These are phyloP conservation scores for Nothura maculosa DNA, from an alignment of 2,797 vertebrate genomes.

Conservation along the genomic window DNA sequence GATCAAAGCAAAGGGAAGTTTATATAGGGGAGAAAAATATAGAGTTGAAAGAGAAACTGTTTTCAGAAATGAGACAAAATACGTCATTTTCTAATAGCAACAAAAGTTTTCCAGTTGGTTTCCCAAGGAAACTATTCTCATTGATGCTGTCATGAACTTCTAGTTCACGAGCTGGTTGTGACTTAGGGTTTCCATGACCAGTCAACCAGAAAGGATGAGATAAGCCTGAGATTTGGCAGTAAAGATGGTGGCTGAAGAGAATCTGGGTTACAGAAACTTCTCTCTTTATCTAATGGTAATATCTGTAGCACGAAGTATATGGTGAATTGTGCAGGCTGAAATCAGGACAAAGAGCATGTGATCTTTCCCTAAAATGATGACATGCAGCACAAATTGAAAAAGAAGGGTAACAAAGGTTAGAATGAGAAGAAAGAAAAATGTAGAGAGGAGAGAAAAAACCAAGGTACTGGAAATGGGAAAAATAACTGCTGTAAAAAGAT, in stretches of 20 bases:
- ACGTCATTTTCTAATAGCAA: neutral
- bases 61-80: neutral
- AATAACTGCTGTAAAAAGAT: neutral
- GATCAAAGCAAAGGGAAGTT: neutral
- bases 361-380: neutral
- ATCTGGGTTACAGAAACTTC: neutral
- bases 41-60: neutral
- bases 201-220: fast-evolving
- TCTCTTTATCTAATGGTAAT: neutral
- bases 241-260: neutral
- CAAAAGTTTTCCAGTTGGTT: neutral
- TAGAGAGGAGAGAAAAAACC: neutral
- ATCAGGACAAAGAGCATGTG: neutral
- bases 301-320: neutral
- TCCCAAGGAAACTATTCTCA: neutral
- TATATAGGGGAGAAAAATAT: neutral
- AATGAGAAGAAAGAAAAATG: neutral
- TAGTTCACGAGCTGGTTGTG: neutral
- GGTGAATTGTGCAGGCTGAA: neutral
- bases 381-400: neutral
- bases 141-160: neutral
- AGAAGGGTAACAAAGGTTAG: neutral
- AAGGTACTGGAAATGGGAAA: neutral
- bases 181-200: neutral
- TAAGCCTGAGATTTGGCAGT: neutral